These are phyloP conservation scores for Apodemus sylvaticus DNA, from an alignment of 2,113 vertebrate genomes.

Conservation along the genomic window DNA sequence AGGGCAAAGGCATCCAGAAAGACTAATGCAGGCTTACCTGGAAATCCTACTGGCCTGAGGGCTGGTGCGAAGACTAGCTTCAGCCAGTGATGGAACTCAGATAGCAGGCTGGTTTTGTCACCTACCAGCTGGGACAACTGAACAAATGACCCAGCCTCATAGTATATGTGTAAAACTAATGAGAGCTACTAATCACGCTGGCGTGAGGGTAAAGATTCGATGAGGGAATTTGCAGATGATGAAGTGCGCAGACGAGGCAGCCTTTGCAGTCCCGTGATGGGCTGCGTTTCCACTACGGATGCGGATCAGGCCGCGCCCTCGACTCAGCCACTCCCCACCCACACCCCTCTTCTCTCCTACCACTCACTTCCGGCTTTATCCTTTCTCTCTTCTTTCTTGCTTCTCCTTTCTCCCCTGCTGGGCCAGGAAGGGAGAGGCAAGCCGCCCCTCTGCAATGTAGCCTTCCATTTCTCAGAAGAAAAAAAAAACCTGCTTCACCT, in stretches of 20 bases:
- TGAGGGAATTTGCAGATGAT: background rate
- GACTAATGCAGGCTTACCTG: background rate
- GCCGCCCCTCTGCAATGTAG: constrained; percentile 74
- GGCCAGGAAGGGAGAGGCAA: background rate
- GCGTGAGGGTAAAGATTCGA: background rate
- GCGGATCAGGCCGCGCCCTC: background rate
- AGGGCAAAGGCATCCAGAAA: background rate
- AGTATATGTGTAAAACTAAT: background rate
- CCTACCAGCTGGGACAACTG: background rate
- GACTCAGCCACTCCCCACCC: background rate
- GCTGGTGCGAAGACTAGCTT: too few relatives aligned
- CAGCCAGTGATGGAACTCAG: background rate
- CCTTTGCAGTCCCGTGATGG: background rate
- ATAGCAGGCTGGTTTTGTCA: background rate
- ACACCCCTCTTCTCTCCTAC: background rate
- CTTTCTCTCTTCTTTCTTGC: background rate
- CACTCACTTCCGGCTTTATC: background rate
- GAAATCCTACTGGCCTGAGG: background rate
- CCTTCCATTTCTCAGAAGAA: constrained; percentile 18
- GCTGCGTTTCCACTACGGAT: too few relatives aligned
- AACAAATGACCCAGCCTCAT: background rate
- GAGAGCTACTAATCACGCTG: background rate
- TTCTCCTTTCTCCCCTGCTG: background rate
- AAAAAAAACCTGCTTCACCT: background rate
- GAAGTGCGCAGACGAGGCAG: background rate